Evolutionary conservation across 2,113 vertebrate genomes (phyloP).

Genomic region (Campylomormyrus numenius): DNA sequence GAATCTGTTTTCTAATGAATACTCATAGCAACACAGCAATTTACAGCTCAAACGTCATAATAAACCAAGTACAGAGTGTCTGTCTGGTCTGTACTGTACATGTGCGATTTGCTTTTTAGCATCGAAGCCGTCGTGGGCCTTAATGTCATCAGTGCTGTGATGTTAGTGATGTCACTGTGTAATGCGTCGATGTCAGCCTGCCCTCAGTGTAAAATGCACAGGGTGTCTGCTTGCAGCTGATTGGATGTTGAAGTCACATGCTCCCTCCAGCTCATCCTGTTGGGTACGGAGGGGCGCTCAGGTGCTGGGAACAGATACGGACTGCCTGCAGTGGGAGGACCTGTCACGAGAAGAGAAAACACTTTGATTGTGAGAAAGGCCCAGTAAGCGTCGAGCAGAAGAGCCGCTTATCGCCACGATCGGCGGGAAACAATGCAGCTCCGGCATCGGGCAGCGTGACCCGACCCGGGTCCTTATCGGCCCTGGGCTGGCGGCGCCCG

Average conservation of each 20-base stretch:
- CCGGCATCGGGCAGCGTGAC: constrained; percentile 52
- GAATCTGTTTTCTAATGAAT: not conserved
- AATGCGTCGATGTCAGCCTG: not conserved
- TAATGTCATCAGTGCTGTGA: not conserved
- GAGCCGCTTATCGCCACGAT: constrained; percentile 65
- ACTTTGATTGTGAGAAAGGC: constrained; percentile 56
- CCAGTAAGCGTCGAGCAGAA: constrained; percentile 68
- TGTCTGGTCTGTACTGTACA: not conserved
- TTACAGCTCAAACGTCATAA: not conserved
- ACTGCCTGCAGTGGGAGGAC: constrained; percentile 41
- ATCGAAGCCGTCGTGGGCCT: not conserved
- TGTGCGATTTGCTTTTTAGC: not conserved
- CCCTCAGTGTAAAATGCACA: not conserved
- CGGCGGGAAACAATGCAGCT: constrained; percentile 62
- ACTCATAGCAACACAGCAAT: not conserved
- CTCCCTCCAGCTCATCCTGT: not conserved
- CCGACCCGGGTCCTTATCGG: constrained; percentile 61
- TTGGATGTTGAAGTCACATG: not conserved
- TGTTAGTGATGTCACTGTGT: not conserved
- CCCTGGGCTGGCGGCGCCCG: constrained; percentile 58
- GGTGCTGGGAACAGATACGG: constrained; percentile 65
- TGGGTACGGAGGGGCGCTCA: constrained; percentile 52
- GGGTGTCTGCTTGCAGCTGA: not conserved
- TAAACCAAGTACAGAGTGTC: not conserved
- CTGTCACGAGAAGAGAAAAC: constrained; percentile 56